phyloP scores from a whole-genome alignment of 2,113 vertebrate genomes.

The Chlamydotis undulata region DNA sequence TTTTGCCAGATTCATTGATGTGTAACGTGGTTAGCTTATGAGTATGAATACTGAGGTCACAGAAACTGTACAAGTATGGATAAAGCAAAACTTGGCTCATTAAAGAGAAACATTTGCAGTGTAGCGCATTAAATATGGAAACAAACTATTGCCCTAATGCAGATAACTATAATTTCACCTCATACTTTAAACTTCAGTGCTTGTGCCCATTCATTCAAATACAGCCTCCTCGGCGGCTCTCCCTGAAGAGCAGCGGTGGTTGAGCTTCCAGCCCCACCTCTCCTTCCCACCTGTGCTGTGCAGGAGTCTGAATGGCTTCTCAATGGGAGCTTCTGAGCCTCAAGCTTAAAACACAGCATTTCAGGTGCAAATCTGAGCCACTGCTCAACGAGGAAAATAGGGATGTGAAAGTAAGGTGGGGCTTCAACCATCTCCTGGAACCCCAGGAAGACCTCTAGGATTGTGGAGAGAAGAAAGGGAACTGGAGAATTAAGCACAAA shows the following conservation, averaged over 20 bases:
- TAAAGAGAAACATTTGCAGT: neutral
- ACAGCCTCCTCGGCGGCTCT: neutral
- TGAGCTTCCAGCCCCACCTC: neutral
- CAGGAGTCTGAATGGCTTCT: neutral
- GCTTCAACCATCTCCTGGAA: neutral
- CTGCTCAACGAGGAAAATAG: neutral
- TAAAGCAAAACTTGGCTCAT: neutral
- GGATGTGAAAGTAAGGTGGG: neutral
- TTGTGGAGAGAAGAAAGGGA: neutral
- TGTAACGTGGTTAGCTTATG: neutral
- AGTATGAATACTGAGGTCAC: neutral
- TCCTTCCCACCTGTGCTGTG: fast-evolving
- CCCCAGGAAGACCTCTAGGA: neutral
- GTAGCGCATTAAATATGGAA: neutral
- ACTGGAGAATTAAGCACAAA: neutral
- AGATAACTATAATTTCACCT: neutral
- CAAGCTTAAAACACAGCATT: neutral
- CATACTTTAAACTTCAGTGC: neutral
- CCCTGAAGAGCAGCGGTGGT: neutral
- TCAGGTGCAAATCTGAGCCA: neutral
- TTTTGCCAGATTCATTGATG: neutral
- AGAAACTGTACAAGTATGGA: neutral
- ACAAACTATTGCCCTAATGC: neutral
- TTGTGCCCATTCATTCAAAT: neutral
- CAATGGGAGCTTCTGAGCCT: neutral